Conservation (phyloP, 2,888 invertebrate species). For the Dynastes tityus region DNA sequence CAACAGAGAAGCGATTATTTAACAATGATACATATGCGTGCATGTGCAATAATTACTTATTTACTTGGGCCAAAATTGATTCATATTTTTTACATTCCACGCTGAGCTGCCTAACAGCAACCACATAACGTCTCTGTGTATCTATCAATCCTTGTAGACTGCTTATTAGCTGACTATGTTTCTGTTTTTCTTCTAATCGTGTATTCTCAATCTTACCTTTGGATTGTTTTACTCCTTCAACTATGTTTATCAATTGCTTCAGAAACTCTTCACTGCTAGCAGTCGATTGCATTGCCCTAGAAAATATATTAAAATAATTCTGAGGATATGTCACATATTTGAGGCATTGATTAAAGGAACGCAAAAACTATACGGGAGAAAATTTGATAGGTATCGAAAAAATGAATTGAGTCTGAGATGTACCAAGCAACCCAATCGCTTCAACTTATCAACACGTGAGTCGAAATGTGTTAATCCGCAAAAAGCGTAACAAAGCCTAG, state of each 20-base stretch:
- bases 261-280: constrained; percentile 91
- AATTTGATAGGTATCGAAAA: too few species aligned
- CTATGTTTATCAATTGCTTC: constrained; percentile 91
- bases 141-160: constrained; percentile 77
- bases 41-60: constrained; percentile 33
- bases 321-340: too few species aligned
- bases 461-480: too few species aligned
- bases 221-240: constrained; percentile 91
- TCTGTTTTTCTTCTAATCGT: constrained; percentile 77
- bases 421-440: too few species aligned
- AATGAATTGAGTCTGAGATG: too few species aligned
- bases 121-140: constrained; percentile 83
- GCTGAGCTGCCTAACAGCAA: constrained; percentile 83
- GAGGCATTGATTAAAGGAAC: too few species aligned
- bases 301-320: constrained; percentile 54
- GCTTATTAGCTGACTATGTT: constrained; percentile 78
- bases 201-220: constrained; percentile 80
- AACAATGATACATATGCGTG: neutral
- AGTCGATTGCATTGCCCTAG: constrained; percentile 86
- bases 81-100: constrained; percentile 84
- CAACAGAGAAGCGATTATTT: neutral
- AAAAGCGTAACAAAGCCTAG: too few species aligned
- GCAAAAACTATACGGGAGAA: too few species aligned
- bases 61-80: constrained; percentile 60
- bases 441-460: too few species aligned